Conservation (phyloP, 2,888 invertebrate genomes). For the Sesamia inferens region DNA sequence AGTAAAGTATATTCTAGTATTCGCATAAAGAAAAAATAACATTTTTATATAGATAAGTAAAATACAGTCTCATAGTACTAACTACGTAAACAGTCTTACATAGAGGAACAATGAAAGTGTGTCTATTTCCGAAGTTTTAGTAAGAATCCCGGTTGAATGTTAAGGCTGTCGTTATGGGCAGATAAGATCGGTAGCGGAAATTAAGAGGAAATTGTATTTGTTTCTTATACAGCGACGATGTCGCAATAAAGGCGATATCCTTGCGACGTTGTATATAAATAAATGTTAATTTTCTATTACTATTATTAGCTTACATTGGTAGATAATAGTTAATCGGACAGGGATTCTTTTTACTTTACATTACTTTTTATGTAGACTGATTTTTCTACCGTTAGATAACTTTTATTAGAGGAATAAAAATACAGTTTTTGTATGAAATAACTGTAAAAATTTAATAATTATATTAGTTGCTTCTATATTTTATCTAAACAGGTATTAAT, state of each 20-base stretch:
- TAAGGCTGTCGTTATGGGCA: conserved; percentile 82
- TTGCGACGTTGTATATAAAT: conserved; percentile 69
- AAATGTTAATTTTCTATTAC: conserved; percentile 73
- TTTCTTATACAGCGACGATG: conserved; percentile 83
- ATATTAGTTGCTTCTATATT: too few species aligned
- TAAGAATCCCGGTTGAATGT: conserved; percentile 79
- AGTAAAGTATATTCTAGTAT: too few species aligned
- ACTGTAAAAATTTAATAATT: too few species aligned
- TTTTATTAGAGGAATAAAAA: too few species aligned
- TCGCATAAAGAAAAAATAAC: too few species aligned
- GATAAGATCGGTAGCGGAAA: conserved; percentile 87
- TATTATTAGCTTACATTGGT: conserved; percentile 33
- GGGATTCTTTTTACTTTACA: conserved; percentile 10
- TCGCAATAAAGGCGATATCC: conserved; percentile 78
- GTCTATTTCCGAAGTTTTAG: conserved; percentile 78
- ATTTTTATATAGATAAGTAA: background rate
- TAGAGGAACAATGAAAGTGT: conserved; percentile 74
- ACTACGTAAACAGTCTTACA: conserved; percentile 49
- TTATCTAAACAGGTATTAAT: too few species aligned
- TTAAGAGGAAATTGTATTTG: conserved; percentile 89
- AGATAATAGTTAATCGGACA: conserved; percentile 20
- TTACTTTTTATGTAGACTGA: background rate
- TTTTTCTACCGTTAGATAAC: too few species aligned
- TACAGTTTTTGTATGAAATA: too few species aligned
- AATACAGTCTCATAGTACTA: background rate